A percentile compares a stretch with the other conserved stretches of the same genome.
Evolutionary conservation across 2,888 invertebrate species (phyloP).

Genomic region (Dasysyrphus tricinctus): DNA sequence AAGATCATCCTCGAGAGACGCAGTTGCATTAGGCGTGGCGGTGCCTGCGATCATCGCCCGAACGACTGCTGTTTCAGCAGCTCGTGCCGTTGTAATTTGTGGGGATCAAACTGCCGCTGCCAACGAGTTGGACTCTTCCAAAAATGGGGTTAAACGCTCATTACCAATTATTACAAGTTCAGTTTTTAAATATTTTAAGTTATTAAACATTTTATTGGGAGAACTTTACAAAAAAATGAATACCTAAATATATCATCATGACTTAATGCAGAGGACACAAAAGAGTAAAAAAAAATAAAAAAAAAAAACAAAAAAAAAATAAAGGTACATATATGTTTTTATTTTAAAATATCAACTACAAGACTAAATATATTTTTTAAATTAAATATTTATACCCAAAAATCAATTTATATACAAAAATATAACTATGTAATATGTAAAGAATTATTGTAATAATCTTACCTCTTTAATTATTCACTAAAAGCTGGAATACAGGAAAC

Average conservation of each 20-base stretch:
- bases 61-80: conserved; percentile 74
- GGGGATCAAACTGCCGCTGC: conserved; percentile 76
- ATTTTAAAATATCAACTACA: neutral
- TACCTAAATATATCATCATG: neutral
- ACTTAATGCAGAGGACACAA: neutral
- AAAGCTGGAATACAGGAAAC: neutral
- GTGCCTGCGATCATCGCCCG: conserved; percentile 72
- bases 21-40: conserved; percentile 71
- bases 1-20: conserved; percentile 56
- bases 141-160: conserved; percentile 74
- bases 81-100: conserved; percentile 75
- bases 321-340: neutral
- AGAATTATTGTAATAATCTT: neutral
- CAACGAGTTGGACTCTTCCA: conserved; percentile 76
- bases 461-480: neutral
- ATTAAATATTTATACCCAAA: neutral
- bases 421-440: neutral
- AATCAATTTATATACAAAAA: neutral
- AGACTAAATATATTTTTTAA: neutral
- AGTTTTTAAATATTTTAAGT: neutral
- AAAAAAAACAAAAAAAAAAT: too few species aligned
- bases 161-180: neutral
- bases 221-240: neutral
- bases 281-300: neutral
- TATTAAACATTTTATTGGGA: neutral